Conservation (phyloP, 2,888 invertebrate species). For the Exocentrus adspersus region DNA sequence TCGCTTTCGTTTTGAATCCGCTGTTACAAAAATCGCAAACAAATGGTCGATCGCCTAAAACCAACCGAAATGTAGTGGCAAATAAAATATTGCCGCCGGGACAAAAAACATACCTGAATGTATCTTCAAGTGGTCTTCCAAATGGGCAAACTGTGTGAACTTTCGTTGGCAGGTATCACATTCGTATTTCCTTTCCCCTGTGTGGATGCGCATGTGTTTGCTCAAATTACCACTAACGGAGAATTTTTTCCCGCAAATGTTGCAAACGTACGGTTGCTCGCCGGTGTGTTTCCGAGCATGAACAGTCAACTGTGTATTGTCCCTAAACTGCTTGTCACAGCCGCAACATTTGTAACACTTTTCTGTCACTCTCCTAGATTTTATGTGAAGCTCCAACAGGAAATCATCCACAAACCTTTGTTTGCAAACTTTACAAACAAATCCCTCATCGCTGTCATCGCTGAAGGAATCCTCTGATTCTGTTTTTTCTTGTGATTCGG, state of each 20-base stretch:
- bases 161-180: conserved; percentile 56
- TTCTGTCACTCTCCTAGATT: conserved; percentile 46
- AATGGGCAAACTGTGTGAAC: conserved; percentile 58
- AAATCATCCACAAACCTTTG: conserved; percentile 44
- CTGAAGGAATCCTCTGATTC: conserved; percentile 11
- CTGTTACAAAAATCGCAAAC: conserved; percentile 56
- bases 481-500: neutral
- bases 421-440: conserved; percentile 53
- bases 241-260: conserved; percentile 55
- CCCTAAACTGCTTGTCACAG: conserved; percentile 56
- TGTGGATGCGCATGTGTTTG: conserved; percentile 58
- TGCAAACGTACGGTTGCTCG: conserved; percentile 58
- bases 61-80: too few relatives aligned
- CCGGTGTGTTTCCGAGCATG: conserved; percentile 58
- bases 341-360: conserved; percentile 54
- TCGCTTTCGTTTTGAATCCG: conserved; percentile 56
- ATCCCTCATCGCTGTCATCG: conserved; percentile 28
- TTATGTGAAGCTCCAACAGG: conserved; percentile 49
- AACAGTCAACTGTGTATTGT: conserved; percentile 57
- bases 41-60: conserved; percentile 54
- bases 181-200: conserved; percentile 55
- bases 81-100: too few relatives aligned
- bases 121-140: conserved; percentile 58
- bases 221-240: conserved; percentile 59
- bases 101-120: too few relatives aligned